phyloP scores from a whole-genome alignment of 2,888 invertebrate species.

The Diploptera punctata region DNA sequence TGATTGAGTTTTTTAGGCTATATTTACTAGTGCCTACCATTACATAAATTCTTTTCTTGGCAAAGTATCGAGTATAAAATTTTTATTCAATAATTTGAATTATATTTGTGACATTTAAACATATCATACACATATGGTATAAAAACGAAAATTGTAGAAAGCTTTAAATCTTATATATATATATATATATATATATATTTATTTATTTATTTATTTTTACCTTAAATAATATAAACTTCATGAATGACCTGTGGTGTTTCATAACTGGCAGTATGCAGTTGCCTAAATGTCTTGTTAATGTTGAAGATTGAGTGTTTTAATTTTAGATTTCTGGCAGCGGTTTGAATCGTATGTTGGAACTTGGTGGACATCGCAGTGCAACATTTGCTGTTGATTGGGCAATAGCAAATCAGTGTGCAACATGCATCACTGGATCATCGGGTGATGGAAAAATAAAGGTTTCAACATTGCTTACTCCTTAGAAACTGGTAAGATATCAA shows the following conservation, averaged over 20 bases:
- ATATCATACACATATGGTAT: no score
- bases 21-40: no score
- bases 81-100: no score
- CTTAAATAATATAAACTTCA: no score
- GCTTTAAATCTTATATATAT: no score
- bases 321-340: conserved; percentile 52
- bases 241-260: not conserved
- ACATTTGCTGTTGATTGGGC: conserved; percentile 67
- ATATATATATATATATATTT: no score
- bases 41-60: no score
- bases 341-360: conserved; percentile 56
- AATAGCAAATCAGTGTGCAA: conserved; percentile 62
- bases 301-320: not conserved
- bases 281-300: not conserved
- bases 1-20: no score
- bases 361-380: conserved; percentile 61
- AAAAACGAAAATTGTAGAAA: no score
- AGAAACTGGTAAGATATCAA: not conserved
- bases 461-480: conserved; percentile 62
- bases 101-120: no score
- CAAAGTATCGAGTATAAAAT: no score
- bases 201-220: no score
- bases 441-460: conserved; percentile 63
- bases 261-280: not conserved
- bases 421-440: conserved; percentile 63